These are phyloP conservation scores for Hydropsyche tenuis DNA, from an alignment of 1,140 invertebrate genomes.

Conservation along the genomic window DNA sequence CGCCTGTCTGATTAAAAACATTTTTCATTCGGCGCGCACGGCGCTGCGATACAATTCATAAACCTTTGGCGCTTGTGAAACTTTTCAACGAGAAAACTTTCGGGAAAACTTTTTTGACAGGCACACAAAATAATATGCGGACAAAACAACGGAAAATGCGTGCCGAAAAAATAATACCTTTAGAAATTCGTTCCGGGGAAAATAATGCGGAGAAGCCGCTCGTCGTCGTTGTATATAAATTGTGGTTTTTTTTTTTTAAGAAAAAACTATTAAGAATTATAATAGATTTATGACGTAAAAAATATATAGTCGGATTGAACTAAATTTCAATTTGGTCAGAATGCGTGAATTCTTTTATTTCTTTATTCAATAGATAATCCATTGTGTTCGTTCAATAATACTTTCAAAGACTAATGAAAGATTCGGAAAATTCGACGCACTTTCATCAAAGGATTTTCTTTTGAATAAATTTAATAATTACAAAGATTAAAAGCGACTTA, in stretches of 20 bases:
- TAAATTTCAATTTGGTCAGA: too few relatives aligned
- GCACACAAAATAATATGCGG: slow-evolving; percentile 43
- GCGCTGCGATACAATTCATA: slow-evolving; percentile 48
- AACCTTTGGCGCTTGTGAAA: slow-evolving; percentile 46
- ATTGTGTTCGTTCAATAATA: too few relatives aligned
- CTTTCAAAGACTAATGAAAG: too few relatives aligned
- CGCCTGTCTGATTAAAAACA: slow-evolving; percentile 41
- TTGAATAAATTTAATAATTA: too few relatives aligned
- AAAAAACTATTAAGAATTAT: too few relatives aligned
- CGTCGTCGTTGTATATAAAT: neutral
- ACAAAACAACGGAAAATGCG: slow-evolving; percentile 32
- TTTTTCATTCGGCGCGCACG: slow-evolving; percentile 43
- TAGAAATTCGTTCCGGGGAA: slow-evolving; percentile 23
- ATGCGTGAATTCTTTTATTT: too few relatives aligned
- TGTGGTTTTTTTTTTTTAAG: neutral
- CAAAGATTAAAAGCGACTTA: too few relatives aligned
- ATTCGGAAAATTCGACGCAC: too few relatives aligned
- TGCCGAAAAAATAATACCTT: slow-evolving; percentile 47
- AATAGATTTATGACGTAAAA: too few relatives aligned
- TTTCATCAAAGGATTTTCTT: too few relatives aligned
- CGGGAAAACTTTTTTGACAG: slow-evolving; percentile 46
- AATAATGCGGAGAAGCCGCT: slow-evolving; percentile 22
- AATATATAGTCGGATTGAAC: too few relatives aligned
- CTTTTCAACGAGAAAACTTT: slow-evolving; percentile 50
- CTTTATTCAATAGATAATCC: too few relatives aligned